These are phyloP conservation scores for Branchipolynoe longqiensis DNA, from an alignment of 2,888 invertebrate genomes.

Conservation along the genomic window DNA sequence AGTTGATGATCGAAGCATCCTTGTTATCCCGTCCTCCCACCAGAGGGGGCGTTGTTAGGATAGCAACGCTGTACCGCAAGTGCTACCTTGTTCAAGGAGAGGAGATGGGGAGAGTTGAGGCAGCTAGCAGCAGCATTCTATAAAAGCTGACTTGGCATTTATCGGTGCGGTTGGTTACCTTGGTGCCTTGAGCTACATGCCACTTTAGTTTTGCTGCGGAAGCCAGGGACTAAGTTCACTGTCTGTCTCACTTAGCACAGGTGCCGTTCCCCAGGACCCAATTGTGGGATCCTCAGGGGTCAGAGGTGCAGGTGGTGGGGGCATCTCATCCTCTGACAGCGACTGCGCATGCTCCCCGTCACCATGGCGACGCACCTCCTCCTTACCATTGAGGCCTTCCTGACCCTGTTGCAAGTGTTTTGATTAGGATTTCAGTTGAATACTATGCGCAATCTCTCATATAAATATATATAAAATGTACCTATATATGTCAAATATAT, in stretches of 20 bases:
- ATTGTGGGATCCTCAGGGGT: not conserved
- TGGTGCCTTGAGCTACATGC: not conserved
- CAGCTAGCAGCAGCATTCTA: constrained; percentile 24
- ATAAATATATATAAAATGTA: too few species aligned
- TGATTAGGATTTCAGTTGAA: not conserved
- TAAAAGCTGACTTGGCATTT: not conserved
- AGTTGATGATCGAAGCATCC: not conserved
- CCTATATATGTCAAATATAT: too few species aligned
- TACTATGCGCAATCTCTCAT: constrained; percentile 8
- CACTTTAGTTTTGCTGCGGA: constrained; percentile 1
- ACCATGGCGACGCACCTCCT: not conserved
- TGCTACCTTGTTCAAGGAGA: not conserved
- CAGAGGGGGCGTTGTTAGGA: not conserved
- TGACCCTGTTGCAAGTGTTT: constrained; percentile 15
- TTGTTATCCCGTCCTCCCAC: not conserved
- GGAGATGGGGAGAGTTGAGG: not conserved
- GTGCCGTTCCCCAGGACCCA: not conserved
- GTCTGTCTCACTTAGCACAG: not conserved
- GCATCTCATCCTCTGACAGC: constrained; percentile 9
- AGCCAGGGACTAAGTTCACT: constrained; percentile 33
- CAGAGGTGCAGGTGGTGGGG: constrained; percentile 7
- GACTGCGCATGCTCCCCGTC: not conserved
- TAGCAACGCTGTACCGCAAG: too few species aligned
- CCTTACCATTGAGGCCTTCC: not conserved
- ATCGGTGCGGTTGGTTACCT: constrained; percentile 8